Evolutionary conservation across 2,113 vertebrate species (phyloP), one percentile per base, ranked within the genome.

Genomic region (Muntiacus reevesi): DNA sequence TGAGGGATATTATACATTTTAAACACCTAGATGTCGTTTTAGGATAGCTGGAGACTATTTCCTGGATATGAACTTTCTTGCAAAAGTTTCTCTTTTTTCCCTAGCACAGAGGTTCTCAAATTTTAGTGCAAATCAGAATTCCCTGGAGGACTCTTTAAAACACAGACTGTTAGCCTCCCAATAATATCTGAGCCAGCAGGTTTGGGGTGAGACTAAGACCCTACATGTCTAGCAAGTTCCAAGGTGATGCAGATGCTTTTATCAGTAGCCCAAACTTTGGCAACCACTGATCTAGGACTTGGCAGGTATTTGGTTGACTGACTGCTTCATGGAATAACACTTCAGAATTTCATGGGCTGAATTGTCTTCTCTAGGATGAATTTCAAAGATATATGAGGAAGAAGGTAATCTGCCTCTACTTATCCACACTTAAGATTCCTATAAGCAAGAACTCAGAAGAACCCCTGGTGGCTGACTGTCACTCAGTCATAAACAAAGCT

Each of bases 401-500:
- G 96, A 98, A 97, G 45, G 98, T 99, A 78, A 92, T 89, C 60
- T 98, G 91, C 88, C 97, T 99, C 50, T 94, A 97, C 88, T 95
- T 99, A 95, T 97, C 98, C 3, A 60, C 97, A 13, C 43, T 95
- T 57, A 94, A 76, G 21, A 85, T 94, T 23, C 89, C 92, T 36
- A 33, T 94, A 76, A 96, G 85, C 50, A 97, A 40, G 54, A 92
- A 97, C 25, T 57, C 86, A 14, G 93, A 74, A 50, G 55, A 85
- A 28, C 55, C 23, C 16, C 16, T 98, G 3, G 82, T 98, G n/a
- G 62, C 95, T 67, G 98, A 99, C 59, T 50, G 23, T 33, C 98
- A 98, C 21, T 99, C 98, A 2, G 67, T 99, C 89, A 97, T 99
- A 71, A 98, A 97, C 91, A 98, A 97, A 96, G 98, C 98, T 0